Evolutionary conservation across 2,113 vertebrate species (phyloP).

Genomic region (Sceloporus undulatus): DNA sequence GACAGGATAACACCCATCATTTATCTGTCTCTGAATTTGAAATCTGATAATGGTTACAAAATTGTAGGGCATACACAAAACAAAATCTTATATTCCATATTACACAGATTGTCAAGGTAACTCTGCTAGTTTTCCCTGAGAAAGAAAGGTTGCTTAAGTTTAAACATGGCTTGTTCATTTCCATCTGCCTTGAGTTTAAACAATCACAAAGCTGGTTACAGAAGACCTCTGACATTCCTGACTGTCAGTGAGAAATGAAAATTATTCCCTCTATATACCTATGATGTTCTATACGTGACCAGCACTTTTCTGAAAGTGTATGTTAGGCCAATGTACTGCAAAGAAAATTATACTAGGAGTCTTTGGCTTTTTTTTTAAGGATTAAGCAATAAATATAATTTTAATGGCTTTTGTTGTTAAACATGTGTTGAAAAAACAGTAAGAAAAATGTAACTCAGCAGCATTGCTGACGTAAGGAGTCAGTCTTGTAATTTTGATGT

Average conservation of each 20-base stretch:
- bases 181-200: not conserved
- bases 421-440: not conserved
- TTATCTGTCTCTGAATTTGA: too few relatives aligned
- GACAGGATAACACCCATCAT: too few relatives aligned
- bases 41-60: too few relatives aligned
- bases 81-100: too few relatives aligned
- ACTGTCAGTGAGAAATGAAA: not conserved
- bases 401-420: slow-evolving; percentile 2
- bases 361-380: not conserved
- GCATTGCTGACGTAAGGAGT: too few relatives aligned
- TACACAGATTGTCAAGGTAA: not conserved
- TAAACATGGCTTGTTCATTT: too few relatives aligned
- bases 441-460: not conserved
- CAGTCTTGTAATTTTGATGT: not conserved
- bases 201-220: not conserved
- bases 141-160: not conserved
- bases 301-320: not conserved
- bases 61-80: too few relatives aligned
- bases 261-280: not conserved
- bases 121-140: not conserved
- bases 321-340: not conserved
- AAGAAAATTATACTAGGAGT: not conserved
- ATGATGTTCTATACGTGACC: not conserved
- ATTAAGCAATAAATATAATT: not conserved
- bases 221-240: not conserved